Evolutionary conservation across 2,113 vertebrate species (phyloP).

Genomic region (Podocnemis expansa): DNA sequence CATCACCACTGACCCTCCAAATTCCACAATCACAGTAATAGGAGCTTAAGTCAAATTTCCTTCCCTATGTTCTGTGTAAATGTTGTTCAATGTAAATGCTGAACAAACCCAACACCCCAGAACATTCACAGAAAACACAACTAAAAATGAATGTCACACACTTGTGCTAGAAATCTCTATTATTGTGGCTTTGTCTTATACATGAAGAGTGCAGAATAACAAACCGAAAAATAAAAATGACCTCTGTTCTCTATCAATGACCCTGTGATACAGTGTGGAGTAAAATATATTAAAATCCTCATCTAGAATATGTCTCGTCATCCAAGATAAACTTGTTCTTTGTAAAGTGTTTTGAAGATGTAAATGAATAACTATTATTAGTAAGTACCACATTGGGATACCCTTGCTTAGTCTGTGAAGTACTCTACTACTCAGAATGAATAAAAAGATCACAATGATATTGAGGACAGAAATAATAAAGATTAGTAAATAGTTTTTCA

Average conservation of each 20-base stretch:
- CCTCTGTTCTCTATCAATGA: not conserved
- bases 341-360: not conserved
- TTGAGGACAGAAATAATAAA: not conserved
- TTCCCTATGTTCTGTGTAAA: not conserved
- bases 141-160: not conserved
- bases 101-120: not conserved
- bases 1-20: not conserved
- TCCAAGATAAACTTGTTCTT: not conserved
- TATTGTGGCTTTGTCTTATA: not conserved
- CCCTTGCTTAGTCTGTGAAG: not conserved
- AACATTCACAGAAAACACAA: not conserved
- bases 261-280: not conserved
- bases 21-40: not conserved
- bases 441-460: not conserved
- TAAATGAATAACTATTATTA: not conserved
- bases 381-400: not conserved
- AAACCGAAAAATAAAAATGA: not conserved
- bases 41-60: not conserved
- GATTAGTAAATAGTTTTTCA: not conserved
- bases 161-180: not conserved
- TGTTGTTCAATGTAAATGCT: not conserved
- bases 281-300: not conserved
- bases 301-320: not conserved
- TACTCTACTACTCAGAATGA: not conserved
- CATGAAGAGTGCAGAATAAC: not conserved